Base-by-base conservation (phyloP, 37 sponge, comb jelly and placozoan genomes). In the Beroe forskalii region DNA sequence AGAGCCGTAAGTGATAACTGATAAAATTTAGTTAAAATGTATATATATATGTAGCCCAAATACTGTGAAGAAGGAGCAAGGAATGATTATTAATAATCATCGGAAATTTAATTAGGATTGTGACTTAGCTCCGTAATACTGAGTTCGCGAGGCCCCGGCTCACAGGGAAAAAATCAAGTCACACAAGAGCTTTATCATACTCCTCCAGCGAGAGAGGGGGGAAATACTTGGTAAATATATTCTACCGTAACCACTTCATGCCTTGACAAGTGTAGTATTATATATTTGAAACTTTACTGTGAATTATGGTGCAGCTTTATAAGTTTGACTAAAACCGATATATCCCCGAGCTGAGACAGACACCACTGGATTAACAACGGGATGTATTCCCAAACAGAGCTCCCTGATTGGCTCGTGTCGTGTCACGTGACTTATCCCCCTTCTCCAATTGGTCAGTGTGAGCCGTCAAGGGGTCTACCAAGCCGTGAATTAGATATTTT, bases 401-500 rank as follows among this genome's bases (percentile, higher is more conserved):
- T 2, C 35, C 33, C 72, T 69, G 72, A 33, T 69, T 69, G 72
- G 72, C 72, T 69, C 1, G 38, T 14, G 72, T 35, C 19, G 1
- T 1, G 72, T 69, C 72, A 69, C 72, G 38, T 69, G 72, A 69
- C 72, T 20, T 2, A 19, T 2, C 28, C 32, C 38, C 14, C 37
- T 1, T 37, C 28, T 37, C 37, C 32, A 33, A 69, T 69, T 69
- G 72, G 72, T 17, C 38, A 9, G 72, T 33, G 72, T 36, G 4
- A 69, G 19, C 72, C 72, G 72, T 27, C 72, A 69, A 69, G 3
- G 32, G 32, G 72, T 69, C 72, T 69, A 69, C 38, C 27, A 32
- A 27, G 37, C 38, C 20, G 37, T 32, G 72, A 69, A 69, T 69
- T 69, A 69, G 72, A 69, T 69, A 69, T 69, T 69, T 32, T 69